A percentile compares a stretch with the other conserved stretches of the same genome.
Evolutionary conservation across 1,140 invertebrate species (phyloP).

Genomic region (Atopsyche davidsoni): DNA sequence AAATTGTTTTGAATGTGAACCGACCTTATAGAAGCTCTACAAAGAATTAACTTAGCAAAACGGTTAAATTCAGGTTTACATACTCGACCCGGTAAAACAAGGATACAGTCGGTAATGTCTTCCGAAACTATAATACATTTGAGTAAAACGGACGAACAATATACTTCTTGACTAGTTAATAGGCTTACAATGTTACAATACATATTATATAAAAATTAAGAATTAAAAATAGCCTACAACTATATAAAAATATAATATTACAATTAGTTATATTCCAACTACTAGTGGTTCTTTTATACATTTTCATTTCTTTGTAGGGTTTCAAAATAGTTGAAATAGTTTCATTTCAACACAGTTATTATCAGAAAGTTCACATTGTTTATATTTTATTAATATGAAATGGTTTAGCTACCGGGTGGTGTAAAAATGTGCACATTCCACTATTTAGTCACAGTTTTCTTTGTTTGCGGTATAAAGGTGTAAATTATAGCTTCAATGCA

Average conservation of each 20-base stretch:
- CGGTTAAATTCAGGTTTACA: neutral
- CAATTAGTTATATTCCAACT: neutral
- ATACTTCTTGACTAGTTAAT: constrained; percentile 5
- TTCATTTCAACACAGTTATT: neutral
- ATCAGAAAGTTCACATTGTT: neutral
- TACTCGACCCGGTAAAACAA: neutral
- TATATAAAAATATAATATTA: constrained; percentile 5
- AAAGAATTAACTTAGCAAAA: neutral
- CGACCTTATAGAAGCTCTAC: neutral
- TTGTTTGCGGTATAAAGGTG: neutral
- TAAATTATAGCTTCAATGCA: neutral
- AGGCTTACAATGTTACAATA: neutral
- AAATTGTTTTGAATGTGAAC: neutral
- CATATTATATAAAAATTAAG: neutral
- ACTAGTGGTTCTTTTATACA: neutral
- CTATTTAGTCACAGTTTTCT: neutral
- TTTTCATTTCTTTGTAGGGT: neutral
- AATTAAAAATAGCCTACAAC: constrained; percentile 1
- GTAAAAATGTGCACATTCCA: neutral
- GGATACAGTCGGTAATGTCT: neutral
- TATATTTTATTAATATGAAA: neutral
- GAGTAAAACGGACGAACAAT: neutral
- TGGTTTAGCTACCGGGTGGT: neutral
- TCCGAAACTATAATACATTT: neutral
- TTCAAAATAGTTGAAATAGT: constrained; percentile 1